These are phyloP conservation scores for Orthonyx spaldingii DNA, from an alignment of 2,113 vertebrate genomes.

Conservation along the genomic window DNA sequence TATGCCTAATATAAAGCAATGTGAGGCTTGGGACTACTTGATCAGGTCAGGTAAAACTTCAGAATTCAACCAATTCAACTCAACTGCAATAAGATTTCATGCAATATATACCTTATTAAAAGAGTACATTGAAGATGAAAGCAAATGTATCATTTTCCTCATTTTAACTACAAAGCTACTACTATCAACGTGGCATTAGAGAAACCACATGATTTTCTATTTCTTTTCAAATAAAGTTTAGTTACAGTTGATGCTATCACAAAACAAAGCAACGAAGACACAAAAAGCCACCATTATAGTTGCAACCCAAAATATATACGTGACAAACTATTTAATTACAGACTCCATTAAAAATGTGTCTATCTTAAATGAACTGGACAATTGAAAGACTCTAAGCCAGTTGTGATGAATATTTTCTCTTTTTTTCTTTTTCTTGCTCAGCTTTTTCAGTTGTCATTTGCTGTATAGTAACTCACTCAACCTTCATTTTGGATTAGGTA, in stretches of 20 bases:
- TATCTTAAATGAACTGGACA: not conserved
- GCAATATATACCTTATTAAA: not conserved
- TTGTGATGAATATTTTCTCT: not conserved
- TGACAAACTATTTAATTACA: not conserved
- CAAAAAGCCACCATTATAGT: not conserved
- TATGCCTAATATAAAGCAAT: not conserved
- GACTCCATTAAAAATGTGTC: accelerated
- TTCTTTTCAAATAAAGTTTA: not conserved
- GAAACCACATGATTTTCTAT: not conserved
- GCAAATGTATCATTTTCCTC: not conserved
- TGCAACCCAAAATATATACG: not conserved
- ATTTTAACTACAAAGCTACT: not conserved
- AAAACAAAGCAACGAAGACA: not conserved
- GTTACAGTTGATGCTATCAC: not conserved
- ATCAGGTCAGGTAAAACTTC: not conserved
- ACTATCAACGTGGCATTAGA: not conserved
- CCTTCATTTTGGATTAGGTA: not conserved
- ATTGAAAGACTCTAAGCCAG: not conserved
- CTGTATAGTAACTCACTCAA: not conserved
- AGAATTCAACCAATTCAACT: not conserved
- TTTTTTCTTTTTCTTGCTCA: not conserved
- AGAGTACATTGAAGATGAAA: not conserved
- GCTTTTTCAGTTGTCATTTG: not conserved
- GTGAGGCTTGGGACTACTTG: not conserved
- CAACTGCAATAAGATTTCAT: not conserved